Percentiles rank a stretch among this genome's conserved stretches.
phyloP scores from a whole-genome alignment of 1,140 invertebrate genomes.

The Vanessa atalanta region DNA sequence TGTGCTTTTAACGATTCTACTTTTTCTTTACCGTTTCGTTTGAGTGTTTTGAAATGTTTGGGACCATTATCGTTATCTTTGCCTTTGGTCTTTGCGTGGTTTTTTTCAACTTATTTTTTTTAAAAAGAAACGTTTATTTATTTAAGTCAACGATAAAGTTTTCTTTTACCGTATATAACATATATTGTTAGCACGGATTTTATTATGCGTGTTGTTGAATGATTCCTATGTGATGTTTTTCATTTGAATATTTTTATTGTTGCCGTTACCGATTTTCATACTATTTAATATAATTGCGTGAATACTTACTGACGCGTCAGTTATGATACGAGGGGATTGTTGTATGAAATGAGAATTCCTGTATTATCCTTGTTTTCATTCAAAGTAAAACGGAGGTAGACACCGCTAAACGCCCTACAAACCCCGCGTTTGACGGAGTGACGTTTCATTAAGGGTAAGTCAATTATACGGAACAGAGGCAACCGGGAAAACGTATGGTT shows the following conservation, averaged over 20 bases:
- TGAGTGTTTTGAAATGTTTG: constrained; percentile 10
- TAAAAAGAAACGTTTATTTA: not conserved
- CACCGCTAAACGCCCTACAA: constrained; percentile 29
- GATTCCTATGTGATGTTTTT: no score
- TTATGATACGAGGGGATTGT: not conserved
- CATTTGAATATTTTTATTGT: no score
- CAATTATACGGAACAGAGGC: constrained; percentile 55
- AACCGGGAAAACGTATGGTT: constrained; percentile 54
- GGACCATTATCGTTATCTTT: constrained; percentile 9
- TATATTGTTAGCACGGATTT: no score
- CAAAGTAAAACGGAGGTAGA: constrained; percentile 25
- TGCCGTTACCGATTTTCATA: no score
- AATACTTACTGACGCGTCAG: not conserved
- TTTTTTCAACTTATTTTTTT: not conserved
- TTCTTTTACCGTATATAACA: no score
- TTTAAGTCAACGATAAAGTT: not conserved
- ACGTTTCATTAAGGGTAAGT: constrained; percentile 68
- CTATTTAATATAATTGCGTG: not conserved
- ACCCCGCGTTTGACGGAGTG: constrained; percentile 48
- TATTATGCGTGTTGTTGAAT: no score
- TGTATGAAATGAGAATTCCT: constrained; percentile 9
- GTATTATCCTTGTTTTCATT: constrained; percentile 23
- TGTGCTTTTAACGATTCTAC: constrained; percentile 41
- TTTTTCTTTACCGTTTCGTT: constrained; percentile 26
- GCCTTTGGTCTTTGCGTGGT: not conserved